These are phyloP conservation scores for Dysmachus trigonus DNA, from an alignment of 2,888 invertebrate genomes.

Conservation along the genomic window DNA sequence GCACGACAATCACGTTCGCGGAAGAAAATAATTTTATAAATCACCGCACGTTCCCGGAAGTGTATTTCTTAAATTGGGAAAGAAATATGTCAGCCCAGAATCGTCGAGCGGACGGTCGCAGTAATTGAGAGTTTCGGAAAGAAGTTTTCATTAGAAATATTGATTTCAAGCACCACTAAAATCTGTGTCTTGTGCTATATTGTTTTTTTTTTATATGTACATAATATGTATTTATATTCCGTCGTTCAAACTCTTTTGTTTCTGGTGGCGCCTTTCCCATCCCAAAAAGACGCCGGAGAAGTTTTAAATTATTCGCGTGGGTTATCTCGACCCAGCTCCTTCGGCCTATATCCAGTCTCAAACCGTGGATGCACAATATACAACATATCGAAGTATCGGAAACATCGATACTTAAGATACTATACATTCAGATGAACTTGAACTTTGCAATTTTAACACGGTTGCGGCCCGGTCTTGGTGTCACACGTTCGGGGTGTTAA, in stretches of 20 bases:
- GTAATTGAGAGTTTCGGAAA: conserved; percentile 28
- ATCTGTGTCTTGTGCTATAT: background rate
- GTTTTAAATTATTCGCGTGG: background rate
- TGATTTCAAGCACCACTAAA: conserved; percentile 11
- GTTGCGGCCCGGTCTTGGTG: too few relatives aligned
- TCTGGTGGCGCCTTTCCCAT: background rate
- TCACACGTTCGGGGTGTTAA: too few relatives aligned
- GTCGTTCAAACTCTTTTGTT: background rate
- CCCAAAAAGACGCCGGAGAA: background rate
- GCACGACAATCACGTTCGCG: conserved; percentile 41
- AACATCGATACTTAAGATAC: too few relatives aligned
- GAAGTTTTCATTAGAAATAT: conserved; percentile 36
- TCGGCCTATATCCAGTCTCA: background rate
- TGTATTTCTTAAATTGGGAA: conserved; percentile 49
- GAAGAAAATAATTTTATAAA: conserved; percentile 47
- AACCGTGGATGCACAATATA: too few relatives aligned
- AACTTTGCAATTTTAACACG: too few relatives aligned
- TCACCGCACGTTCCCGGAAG: conserved; percentile 47
- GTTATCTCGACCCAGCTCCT: background rate
- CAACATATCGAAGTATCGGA: too few relatives aligned
- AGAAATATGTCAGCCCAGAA: conserved; percentile 39
- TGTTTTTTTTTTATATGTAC: too few relatives aligned
- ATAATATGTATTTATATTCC: too few relatives aligned
- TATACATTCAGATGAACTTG: too few relatives aligned
- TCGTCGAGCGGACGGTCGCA: conserved; percentile 4